Percentiles rank a stretch among this genome's conserved stretches.
phyloP scores from a whole-genome alignment of 2,888 invertebrate species.

The Copidosoma aretas region DNA sequence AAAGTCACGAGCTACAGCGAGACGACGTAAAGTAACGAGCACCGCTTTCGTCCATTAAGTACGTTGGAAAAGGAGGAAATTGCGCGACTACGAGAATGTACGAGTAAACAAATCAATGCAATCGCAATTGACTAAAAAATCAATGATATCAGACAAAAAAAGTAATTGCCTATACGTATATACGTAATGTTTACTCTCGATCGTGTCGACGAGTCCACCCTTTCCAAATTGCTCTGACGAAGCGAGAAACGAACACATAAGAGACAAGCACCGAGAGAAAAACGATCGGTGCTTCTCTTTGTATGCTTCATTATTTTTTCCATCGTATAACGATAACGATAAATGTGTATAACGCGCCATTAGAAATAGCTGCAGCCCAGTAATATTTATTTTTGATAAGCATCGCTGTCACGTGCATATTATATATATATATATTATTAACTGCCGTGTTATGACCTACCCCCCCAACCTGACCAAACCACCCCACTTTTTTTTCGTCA shows the following conservation, averaged over 20 bases:
- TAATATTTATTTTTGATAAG: conserved; percentile 43
- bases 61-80: conserved; percentile 13
- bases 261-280: not conserved
- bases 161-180: too few species aligned
- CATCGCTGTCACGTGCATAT: conserved; percentile 34
- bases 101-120: too few species aligned
- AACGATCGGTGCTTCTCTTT: too few species aligned
- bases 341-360: too few species aligned
- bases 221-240: not conserved
- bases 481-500: too few species aligned
- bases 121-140: too few species aligned
- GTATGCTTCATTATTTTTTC: too few species aligned
- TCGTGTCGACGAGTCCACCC: too few species aligned
- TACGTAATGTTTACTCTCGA: too few species aligned
- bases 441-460: conserved; percentile 47
- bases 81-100: not conserved
- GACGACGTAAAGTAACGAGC: conserved; percentile 9
- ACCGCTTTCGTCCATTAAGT: not conserved
- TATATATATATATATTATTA: conserved; percentile 31
- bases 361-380: conserved; percentile 58
- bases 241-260: not conserved
- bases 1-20: conserved; percentile 18
- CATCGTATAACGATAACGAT: too few species aligned
- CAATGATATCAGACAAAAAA: too few species aligned
- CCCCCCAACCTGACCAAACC: too few species aligned